phyloP scores from a whole-genome alignment of 2,797 vertebrate genomes.

The Huso huso region DNA sequence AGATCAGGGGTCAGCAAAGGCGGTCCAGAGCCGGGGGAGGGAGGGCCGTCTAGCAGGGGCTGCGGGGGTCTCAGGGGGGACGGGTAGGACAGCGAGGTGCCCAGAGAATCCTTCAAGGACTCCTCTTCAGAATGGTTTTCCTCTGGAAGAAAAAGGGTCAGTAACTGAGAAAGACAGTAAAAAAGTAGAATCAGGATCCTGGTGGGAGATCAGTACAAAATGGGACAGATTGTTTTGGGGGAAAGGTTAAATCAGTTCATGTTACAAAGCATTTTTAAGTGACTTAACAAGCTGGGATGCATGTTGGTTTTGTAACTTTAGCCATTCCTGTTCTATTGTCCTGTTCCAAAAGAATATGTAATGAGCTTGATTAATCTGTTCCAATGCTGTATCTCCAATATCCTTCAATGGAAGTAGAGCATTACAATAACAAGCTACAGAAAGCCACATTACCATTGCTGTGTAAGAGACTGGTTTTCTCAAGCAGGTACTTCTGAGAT shows the following conservation, averaged over 20 bases:
- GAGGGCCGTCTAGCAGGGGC: constrained; percentile 45
- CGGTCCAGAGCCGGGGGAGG: constrained; percentile 65
- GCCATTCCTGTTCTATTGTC: not conserved
- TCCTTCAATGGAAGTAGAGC: too few relatives aligned
- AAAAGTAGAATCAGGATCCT: not conserved
- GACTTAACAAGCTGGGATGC: too few relatives aligned
- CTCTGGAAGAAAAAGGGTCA: constrained; percentile 51
- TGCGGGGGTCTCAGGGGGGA: constrained; percentile 64
- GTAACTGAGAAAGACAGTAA: constrained; percentile 22
- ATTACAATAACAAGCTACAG: too few relatives aligned
- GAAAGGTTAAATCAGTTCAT: too few relatives aligned
- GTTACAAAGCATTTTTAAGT: too few relatives aligned
- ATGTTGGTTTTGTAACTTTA: too few relatives aligned
- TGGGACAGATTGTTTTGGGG: too few relatives aligned
- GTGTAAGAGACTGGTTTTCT: constrained; percentile 66
- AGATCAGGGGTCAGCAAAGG: constrained; percentile 58
- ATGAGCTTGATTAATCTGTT: too few relatives aligned
- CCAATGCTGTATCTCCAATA: too few relatives aligned
- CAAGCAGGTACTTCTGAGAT: constrained; percentile 78
- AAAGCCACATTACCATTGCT: constrained; percentile 60
- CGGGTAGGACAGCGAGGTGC: constrained; percentile 62
- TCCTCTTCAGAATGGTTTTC: constrained; percentile 75
- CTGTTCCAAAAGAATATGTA: too few relatives aligned
- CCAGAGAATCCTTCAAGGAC: constrained; percentile 59
- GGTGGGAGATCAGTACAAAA: not conserved